Evolutionary conservation across 2,113 vertebrate genomes (phyloP).

Genomic region (Aepyceros melampus): DNA sequence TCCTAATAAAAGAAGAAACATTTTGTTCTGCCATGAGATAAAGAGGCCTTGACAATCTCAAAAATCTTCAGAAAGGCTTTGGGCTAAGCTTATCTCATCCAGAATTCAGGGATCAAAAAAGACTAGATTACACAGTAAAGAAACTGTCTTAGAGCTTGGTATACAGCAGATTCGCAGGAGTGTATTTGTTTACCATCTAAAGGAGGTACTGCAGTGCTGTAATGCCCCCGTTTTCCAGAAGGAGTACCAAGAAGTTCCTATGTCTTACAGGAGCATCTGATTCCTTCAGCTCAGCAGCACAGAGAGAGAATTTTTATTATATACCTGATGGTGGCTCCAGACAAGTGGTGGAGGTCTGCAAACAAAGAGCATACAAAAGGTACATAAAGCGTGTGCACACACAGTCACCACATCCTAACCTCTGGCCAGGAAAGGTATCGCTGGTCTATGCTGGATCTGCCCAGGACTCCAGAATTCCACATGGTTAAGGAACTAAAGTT

Average conservation of each 20-base stretch:
- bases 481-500: background rate
- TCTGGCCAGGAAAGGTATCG: background rate
- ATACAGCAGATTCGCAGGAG: background rate
- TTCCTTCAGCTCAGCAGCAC: background rate
- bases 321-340: background rate
- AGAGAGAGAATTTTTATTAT: background rate
- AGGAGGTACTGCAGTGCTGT: background rate
- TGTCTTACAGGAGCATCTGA: background rate
- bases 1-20: background rate
- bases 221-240: background rate
- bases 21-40: constrained; percentile 12
- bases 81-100: background rate
- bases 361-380: background rate
- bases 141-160: background rate
- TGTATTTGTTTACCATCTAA: background rate
- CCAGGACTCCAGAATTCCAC: background rate
- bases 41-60: background rate
- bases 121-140: background rate
- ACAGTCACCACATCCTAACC: background rate
- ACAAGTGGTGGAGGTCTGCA: background rate
- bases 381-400: accelerated
- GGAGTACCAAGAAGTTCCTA: background rate
- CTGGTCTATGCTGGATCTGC: background rate
- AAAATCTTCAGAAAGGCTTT: background rate
- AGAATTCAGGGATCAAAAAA: background rate